Percentiles rank a stretch among this genome's conserved stretches.
phyloP scores from a whole-genome alignment of 2,797 vertebrate species.

The Remorina albescens region DNA sequence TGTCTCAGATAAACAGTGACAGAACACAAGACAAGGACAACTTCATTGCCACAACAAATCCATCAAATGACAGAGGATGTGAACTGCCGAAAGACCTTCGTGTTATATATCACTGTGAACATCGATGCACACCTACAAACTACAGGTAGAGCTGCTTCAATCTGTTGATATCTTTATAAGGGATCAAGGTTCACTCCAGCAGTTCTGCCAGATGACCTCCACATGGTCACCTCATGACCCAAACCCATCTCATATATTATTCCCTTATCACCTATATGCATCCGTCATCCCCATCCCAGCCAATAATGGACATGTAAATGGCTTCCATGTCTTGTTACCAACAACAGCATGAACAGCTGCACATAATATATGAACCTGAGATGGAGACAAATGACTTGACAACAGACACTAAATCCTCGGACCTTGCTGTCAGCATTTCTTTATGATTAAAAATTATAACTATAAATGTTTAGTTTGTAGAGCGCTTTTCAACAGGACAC shows the following conservation, averaged over 20 bases:
- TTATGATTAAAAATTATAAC: constrained; percentile 14
- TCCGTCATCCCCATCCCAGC: constrained; percentile 2
- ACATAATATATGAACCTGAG: constrained; percentile 1
- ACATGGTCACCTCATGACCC: constrained; percentile 41
- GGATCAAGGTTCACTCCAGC: constrained; percentile 47
- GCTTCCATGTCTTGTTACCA: constrained; percentile 6
- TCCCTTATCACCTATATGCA: constrained; percentile 23
- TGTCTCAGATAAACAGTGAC: constrained; percentile 10
- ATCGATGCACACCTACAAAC: constrained; percentile 13
- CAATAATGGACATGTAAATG: constrained; percentile 10
- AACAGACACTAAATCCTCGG: constrained; percentile 30
- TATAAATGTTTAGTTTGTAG: too few relatives aligned
- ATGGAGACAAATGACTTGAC: constrained; percentile 10
- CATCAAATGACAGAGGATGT: constrained; percentile 34
- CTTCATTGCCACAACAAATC: constrained; percentile 34
- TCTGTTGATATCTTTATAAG: constrained; percentile 7
- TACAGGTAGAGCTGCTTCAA: constrained; percentile 27
- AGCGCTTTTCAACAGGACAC: too few relatives aligned
- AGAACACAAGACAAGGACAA: constrained; percentile 45
- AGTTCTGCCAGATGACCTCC: constrained; percentile 18
- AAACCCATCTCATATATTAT: constrained; percentile 22
- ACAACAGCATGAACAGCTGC: constrained; percentile 4
- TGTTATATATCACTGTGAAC: constrained; percentile 24
- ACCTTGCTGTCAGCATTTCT: constrained; percentile 27
- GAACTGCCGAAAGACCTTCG: constrained; percentile 19